Evolutionary conservation across 23 tunicate genomes (phyloP), one percentile per base, ranked within the genome.

Genomic region (Phallusia fumigata): DNA sequence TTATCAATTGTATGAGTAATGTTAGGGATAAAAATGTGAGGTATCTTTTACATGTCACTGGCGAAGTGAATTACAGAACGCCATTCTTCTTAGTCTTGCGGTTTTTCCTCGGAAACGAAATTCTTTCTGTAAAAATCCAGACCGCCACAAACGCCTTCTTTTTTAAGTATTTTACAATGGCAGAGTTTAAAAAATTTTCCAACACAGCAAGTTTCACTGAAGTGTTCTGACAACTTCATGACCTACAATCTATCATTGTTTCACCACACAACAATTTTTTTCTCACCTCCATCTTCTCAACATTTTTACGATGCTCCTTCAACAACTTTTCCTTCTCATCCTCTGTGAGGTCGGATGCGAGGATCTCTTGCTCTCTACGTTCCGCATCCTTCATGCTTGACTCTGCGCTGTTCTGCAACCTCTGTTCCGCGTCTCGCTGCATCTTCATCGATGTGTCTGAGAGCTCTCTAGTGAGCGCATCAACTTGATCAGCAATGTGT

Each of bases 271-370:
- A 3, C 69, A 8, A 80, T 36, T 18, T 2, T 10, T 13, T 0
- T 26, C 79, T 28, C 0, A 94, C 98, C 80, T 94, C 84, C 80
- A 94, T 77, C 58, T 83, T 82, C 24, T 85, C 76, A 24, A 78
- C 80, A 51, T 85, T 76, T 33, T 82, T 86, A 52, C 64, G 75
- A 64, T 94, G 94, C 65, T 89, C 88, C 35, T 89, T 86, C 75
- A 94, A 53, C 77, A 94, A 47, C 34, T 80, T 82, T 53, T 94
- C 95, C 79, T 83, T 85, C 49, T 89, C 98, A 32, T 94, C 98
- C 12, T 83, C 79, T 19, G 93, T 52, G 26, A 89, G 50, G 65
- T 94, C 77, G 32, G 87, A 81, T 8, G 79, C 73, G 32, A 77
- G 34, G 65, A 93, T 93, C 32, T 87, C 91, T 13, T 81, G 85